Conservation (phyloP, 2,797 vertebrate genomes). For the Poeciliopsis presidionis region DNA sequence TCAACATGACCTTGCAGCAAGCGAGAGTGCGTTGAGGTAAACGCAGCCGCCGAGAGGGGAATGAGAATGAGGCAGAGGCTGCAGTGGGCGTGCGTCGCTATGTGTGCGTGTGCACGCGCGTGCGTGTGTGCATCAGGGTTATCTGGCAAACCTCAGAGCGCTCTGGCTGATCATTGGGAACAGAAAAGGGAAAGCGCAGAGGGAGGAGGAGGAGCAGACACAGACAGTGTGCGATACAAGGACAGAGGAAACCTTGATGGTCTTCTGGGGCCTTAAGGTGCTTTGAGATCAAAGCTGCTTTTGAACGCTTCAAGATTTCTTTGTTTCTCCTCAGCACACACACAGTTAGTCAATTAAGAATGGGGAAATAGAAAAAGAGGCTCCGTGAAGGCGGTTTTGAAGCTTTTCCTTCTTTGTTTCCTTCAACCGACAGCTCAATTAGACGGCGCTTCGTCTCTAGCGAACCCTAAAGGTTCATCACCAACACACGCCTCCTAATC, state of each 20-base stretch:
- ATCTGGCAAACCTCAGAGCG: constrained; percentile 53
- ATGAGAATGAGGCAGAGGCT: constrained; percentile 64
- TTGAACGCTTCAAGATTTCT: constrained; percentile 63
- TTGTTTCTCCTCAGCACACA: constrained; percentile 15
- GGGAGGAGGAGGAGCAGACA: constrained; percentile 25
- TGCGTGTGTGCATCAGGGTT: constrained; percentile 39
- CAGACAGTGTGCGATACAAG: constrained; percentile 54
- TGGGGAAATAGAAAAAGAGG: constrained; percentile 30
- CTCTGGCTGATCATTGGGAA: constrained; percentile 43
- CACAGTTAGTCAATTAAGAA: constrained; percentile 52
- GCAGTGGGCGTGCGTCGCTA: constrained; percentile 21
- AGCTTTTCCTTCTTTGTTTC: constrained; percentile 40
- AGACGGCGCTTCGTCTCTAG: not conserved
- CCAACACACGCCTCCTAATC: constrained; percentile 8
- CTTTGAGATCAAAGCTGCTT: constrained; percentile 64
- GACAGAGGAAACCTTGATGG: constrained; percentile 66
- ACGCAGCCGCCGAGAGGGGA: constrained; percentile 44
- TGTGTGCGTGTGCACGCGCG: not conserved
- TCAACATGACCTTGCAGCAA: constrained; percentile 70
- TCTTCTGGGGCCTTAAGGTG: constrained; percentile 65
- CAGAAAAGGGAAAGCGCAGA: constrained; percentile 29
- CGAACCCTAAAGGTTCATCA: constrained; percentile 26
- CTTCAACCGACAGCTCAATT: constrained; percentile 41
- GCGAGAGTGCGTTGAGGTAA: constrained; percentile 49
- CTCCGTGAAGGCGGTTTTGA: constrained; percentile 26